Conservation (phyloP, 2,797 vertebrate genomes). For the Cryptoblepharus egeriae region DNA sequence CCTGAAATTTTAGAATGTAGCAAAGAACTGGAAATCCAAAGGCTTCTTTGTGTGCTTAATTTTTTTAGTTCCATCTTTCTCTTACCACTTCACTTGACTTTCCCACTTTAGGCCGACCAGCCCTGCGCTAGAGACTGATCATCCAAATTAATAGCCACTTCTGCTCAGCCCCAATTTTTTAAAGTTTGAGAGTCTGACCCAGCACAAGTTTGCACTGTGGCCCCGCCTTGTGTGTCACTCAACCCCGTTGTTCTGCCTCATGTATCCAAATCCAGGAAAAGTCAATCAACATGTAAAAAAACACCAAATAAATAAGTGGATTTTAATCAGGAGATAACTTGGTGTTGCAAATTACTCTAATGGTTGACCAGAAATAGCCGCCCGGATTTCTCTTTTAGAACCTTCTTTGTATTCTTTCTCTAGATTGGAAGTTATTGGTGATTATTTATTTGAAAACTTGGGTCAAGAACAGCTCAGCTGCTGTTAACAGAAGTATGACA, state of each 20-base stretch:
- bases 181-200: background rate
- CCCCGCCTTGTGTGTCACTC: background rate
- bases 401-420: background rate
- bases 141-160: fast-evolving
- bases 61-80: constrained; percentile 23
- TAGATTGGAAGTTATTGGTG: fast-evolving
- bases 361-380: background rate
- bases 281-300: too few species aligned
- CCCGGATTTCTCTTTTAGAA: fast-evolving
- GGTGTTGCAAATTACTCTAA: background rate
- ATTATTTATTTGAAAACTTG: background rate
- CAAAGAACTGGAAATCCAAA: constrained; percentile 65
- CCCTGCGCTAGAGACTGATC: background rate
- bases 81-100: background rate
- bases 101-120: constrained; percentile 46
- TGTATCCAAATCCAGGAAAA: background rate
- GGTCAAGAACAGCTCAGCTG: background rate
- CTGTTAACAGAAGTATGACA: background rate
- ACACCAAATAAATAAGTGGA: background rate
- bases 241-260: background rate
- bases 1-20: constrained; percentile 55
- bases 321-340: background rate
- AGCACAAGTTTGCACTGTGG: too few species aligned
- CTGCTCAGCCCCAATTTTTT: background rate
- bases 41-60: constrained; percentile 12